phyloP scores from a whole-genome alignment of 2,888 invertebrate genomes.

The Smittia aterrima region DNA sequence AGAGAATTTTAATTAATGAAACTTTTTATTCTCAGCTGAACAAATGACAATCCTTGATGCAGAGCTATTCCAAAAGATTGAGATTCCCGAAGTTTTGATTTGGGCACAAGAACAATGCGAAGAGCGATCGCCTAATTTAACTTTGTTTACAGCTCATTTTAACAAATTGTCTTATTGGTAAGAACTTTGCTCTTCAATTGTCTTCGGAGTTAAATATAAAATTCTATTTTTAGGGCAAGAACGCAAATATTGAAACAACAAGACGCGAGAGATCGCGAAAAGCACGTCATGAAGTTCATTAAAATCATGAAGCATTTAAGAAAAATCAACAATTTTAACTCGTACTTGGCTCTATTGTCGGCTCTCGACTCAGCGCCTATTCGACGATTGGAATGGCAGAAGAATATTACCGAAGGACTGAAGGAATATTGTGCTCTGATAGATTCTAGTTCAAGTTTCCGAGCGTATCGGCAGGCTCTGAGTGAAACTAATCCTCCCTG shows the following conservation, averaged over 20 bases:
- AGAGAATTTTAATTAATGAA: background rate
- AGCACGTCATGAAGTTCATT: conserved; percentile 90
- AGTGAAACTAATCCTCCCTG: conserved; percentile 96
- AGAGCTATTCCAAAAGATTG: conserved; percentile 91
- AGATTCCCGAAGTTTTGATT: conserved; percentile 93
- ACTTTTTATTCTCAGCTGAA: conserved; percentile 64
- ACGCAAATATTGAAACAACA: conserved; percentile 87
- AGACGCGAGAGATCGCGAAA: conserved; percentile 93
- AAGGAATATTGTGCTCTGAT: conserved; percentile 95
- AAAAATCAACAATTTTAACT: conserved; percentile 98
- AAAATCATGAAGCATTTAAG: conserved; percentile 98
- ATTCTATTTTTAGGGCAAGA: conserved; percentile 63
- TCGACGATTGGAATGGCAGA: conserved; percentile 88
- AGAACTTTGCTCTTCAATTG: conserved; percentile 46
- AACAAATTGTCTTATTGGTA: conserved; percentile 99
- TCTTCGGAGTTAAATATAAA: background rate
- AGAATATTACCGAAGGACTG: conserved; percentile 84
- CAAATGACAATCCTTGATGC: conserved; percentile 98
- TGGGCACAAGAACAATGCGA: conserved; percentile 98
- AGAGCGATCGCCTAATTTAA: conserved; percentile 93
- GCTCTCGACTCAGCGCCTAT: conserved; percentile 60
- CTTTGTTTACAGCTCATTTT: conserved; percentile 96
- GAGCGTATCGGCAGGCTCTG: conserved; percentile 92
- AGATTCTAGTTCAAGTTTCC: conserved; percentile 96
- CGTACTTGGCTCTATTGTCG: conserved; percentile 92